These are phyloP conservation scores for Stercorarius parasiticus DNA, from an alignment of 2,113 vertebrate genomes.

Conservation along the genomic window DNA sequence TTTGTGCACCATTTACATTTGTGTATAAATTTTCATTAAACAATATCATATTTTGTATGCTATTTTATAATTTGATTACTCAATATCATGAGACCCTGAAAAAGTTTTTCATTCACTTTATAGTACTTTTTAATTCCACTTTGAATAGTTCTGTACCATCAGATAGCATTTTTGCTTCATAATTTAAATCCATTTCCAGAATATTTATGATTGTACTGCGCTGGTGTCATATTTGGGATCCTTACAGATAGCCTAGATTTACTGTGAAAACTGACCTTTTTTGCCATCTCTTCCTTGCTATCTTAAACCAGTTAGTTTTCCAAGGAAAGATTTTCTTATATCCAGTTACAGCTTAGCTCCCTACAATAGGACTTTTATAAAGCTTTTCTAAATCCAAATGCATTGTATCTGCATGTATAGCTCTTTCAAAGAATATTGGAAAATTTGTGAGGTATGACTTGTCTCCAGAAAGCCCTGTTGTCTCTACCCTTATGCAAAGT, in stretches of 20 bases:
- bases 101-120: not conserved
- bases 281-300: not conserved
- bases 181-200: not conserved
- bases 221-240: not conserved
- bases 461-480: not conserved
- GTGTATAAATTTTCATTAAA: not conserved
- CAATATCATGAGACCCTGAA: not conserved
- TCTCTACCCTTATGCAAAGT: not conserved
- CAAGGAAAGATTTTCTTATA: not conserved
- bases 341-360: not conserved
- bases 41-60: not conserved
- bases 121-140: not conserved
- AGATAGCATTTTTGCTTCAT: not conserved
- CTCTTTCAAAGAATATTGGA: not conserved
- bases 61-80: not conserved
- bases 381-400: not conserved
- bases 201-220: not conserved
- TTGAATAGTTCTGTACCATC: not conserved
- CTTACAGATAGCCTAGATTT: not conserved
- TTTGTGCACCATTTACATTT: not conserved
- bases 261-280: not conserved
- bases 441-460: not conserved
- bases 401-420: not conserved
- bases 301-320: not conserved
- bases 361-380: not conserved